phyloP scores from a whole-genome alignment of 2,888 invertebrate species.

The Eucriotettix oculatus region DNA sequence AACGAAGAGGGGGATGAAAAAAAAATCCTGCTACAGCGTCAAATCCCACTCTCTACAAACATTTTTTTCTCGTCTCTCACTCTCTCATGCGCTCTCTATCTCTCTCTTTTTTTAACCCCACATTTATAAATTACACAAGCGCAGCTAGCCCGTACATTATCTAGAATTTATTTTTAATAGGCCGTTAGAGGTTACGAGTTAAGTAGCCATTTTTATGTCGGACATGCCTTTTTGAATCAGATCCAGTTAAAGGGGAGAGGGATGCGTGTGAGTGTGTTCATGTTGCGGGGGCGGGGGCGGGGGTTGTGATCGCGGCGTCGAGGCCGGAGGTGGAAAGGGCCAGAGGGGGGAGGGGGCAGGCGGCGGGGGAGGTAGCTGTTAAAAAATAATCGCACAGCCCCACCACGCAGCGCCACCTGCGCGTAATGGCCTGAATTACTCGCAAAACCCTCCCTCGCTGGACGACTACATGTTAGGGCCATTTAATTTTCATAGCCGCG shows the following conservation, averaged over 20 bases:
- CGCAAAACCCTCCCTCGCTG: slow-evolving; percentile 4
- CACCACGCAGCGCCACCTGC: slow-evolving; percentile 8
- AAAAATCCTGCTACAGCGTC: not conserved
- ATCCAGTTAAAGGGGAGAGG: not conserved
- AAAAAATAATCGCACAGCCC: slow-evolving; percentile 11
- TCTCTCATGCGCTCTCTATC: not conserved
- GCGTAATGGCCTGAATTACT: slow-evolving; percentile 11
- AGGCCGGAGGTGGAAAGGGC: not conserved
- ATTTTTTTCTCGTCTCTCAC: not conserved
- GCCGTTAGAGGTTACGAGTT: not conserved
- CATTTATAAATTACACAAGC: not conserved
- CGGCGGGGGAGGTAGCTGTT: slow-evolving; percentile 1
- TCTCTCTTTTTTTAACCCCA: no score
- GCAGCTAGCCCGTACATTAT: not conserved
- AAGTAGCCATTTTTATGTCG: slow-evolving; percentile 8
- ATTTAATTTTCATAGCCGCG: slow-evolving; percentile 13
- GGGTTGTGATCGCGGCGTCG: not conserved
- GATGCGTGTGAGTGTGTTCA: slow-evolving; percentile 1
- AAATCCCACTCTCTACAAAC: no score
- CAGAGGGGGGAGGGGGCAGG: not conserved
- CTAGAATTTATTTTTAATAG: slow-evolving; percentile 1
- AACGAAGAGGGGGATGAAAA: not conserved
- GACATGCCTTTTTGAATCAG: slow-evolving; percentile 6
- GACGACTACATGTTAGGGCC: slow-evolving; percentile 9
- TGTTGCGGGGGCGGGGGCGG: not conserved